phyloP scores from a whole-genome alignment of 2,113 vertebrate species.

The Malaclemys terrapin region DNA sequence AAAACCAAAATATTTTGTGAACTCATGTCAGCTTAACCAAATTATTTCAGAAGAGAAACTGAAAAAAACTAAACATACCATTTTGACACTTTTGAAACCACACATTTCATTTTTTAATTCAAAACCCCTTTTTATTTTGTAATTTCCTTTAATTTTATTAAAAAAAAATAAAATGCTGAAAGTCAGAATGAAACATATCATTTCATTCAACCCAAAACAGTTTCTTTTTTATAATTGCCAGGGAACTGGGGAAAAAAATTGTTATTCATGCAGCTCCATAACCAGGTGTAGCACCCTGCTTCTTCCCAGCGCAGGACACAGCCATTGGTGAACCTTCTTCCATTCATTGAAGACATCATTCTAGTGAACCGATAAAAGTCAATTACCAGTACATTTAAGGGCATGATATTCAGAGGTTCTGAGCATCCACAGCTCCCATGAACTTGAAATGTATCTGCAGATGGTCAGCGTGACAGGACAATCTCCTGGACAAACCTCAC shows the following conservation, averaged over 20 bases:
- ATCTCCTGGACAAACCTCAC: background rate
- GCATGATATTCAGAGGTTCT: background rate
- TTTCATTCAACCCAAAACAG: background rate
- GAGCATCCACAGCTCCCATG: background rate
- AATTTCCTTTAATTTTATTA: background rate
- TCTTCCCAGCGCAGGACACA: background rate
- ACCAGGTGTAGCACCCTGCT: background rate
- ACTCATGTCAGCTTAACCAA: background rate
- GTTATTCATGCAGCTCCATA: background rate
- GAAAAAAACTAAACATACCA: background rate
- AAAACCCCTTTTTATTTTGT: background rate
- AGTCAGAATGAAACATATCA: background rate
- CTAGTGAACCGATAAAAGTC: background rate
- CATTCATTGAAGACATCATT: background rate
- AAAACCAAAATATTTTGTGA: background rate
- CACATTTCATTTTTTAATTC: background rate
- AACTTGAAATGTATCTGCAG: background rate
- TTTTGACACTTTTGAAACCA: background rate
- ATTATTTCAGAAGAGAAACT: background rate
- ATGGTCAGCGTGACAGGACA: background rate
- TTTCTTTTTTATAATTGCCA: background rate
- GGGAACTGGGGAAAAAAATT: no score
- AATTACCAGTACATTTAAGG: background rate
- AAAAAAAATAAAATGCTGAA: background rate
- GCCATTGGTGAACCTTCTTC: constrained; percentile 15